Base-by-base conservation (phyloP, 2,113 vertebrate genomes). In the Vidua chalybeata region DNA sequence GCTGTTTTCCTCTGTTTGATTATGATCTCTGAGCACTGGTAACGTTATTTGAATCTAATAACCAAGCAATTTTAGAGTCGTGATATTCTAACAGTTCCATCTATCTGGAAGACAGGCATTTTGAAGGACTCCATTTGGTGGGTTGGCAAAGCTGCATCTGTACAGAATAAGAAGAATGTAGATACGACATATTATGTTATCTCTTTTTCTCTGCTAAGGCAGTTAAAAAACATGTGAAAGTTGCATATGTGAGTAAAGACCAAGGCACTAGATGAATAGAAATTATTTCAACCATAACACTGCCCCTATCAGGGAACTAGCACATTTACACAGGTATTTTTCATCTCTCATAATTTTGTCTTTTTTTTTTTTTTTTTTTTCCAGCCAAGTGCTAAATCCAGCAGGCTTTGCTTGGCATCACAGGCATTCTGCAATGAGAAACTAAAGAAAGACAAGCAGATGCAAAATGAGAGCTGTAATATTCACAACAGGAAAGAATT, bases 31-130 rank as follows among this genome's bases (percentile, higher is more conserved):
- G 2, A 87, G 54, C n/a, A 79, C 37, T 43, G 66, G 59, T 63
- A 90, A 37, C 12, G 14, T 79, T 93, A 77, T 58, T 49, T 86
- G 51, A 92, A 93, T 49, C 51, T 80, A 93, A 88, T 85, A 90
- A 72, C 72, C 62, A 75, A 73, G 63, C 31, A 66, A 79, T 93
- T 92, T 85, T 54, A 88, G n/a, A 69, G 64, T 59, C 0, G 0
- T 74, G 86, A 67, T 54, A 77, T 59, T 88, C 72, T 62, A 83
- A 67, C 16, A 33, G 54, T 76, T 86, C 63, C 18, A 10, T 79
- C 54, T 79, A 14, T 76, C 55, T 58, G 37, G 74, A 85, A 94
- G 75, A 51, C 20, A 90, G 43, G 24, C 43, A 62, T 49, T 83
- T 88, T 0, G 1, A 73, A 61, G 37, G n/a, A 30, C n/a, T 80